Evolutionary conservation across 2,113 vertebrate species (phyloP).

Genomic region (Nycticebus coucang): DNA sequence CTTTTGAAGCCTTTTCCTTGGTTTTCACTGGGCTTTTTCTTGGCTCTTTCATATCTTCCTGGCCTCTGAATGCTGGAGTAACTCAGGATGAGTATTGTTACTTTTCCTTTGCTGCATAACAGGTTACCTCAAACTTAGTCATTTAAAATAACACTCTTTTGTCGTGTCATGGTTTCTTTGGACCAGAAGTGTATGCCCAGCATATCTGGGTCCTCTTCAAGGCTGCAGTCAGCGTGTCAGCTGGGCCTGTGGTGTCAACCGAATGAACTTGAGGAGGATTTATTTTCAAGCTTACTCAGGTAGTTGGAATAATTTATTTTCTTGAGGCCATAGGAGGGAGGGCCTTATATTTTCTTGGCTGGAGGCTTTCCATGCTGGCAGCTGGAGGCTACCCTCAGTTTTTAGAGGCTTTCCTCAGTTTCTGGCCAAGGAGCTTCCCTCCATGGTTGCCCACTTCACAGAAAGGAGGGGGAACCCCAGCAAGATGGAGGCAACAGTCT

Average conservation of each 20-base stretch:
- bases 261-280: background rate
- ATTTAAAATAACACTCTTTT: background rate
- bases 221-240: background rate
- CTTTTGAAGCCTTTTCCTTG: background rate
- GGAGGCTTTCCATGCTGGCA: background rate
- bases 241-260: background rate
- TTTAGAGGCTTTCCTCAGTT: background rate
- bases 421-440: background rate
- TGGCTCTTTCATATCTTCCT: background rate
- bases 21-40: background rate
- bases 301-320: background rate
- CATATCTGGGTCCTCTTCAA: background rate
- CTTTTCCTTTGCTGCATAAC: background rate
- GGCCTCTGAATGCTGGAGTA: background rate
- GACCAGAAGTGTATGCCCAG: background rate
- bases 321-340: background rate
- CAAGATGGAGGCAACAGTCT: background rate
- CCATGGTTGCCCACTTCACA: background rate
- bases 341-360: background rate
- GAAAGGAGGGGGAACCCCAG: background rate
- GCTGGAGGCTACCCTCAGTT: background rate
- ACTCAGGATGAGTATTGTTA: background rate
- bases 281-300: background rate
- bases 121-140: background rate
- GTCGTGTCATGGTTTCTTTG: slow-evolving; percentile 3